phyloP scores from a whole-genome alignment of 2,888 invertebrate genomes.

The Unio pictorum region DNA sequence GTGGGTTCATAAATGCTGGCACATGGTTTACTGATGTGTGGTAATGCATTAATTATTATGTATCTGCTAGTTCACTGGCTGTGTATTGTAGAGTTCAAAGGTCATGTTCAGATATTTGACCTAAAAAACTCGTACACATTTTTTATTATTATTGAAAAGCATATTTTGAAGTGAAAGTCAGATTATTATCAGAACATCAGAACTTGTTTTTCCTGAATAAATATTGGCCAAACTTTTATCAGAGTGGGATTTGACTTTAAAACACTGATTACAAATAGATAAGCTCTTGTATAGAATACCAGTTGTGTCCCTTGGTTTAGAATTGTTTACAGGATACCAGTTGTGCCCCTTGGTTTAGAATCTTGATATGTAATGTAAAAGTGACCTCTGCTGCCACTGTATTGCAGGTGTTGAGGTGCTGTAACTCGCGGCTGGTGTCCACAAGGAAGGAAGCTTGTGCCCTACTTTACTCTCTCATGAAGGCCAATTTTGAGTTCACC shows the following conservation, averaged over 20 bases:
- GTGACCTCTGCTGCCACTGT: not conserved
- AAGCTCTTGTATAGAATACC: not conserved
- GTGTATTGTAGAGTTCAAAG: too few species aligned
- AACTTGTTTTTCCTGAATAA: not conserved
- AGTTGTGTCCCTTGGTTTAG: not conserved
- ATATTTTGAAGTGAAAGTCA: too few species aligned
- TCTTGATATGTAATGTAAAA: not conserved
- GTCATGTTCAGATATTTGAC: too few species aligned
- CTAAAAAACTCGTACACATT: too few species aligned
- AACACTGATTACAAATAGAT: not conserved
- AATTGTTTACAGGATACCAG: not conserved
- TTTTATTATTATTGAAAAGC: too few species aligned
- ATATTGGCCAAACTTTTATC: not conserved
- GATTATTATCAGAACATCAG: not conserved
- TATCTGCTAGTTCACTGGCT: too few species aligned
- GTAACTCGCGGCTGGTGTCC: constrained; percentile 87
- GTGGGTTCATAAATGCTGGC: too few species aligned
- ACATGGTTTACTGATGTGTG: too few species aligned
- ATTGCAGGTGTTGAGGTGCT: constrained; percentile 79
- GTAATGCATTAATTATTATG: too few species aligned
- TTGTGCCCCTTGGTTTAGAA: not conserved
- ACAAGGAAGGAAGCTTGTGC: constrained; percentile 93
- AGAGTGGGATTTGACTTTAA: not conserved
- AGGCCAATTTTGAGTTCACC: constrained; percentile 93
- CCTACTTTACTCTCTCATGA: constrained; percentile 91